Percentiles rank a stretch among this genome's conserved stretches.
Evolutionary conservation across 2,797 vertebrate genomes (phyloP).

Genomic region (Darevskia mixta): DNA sequence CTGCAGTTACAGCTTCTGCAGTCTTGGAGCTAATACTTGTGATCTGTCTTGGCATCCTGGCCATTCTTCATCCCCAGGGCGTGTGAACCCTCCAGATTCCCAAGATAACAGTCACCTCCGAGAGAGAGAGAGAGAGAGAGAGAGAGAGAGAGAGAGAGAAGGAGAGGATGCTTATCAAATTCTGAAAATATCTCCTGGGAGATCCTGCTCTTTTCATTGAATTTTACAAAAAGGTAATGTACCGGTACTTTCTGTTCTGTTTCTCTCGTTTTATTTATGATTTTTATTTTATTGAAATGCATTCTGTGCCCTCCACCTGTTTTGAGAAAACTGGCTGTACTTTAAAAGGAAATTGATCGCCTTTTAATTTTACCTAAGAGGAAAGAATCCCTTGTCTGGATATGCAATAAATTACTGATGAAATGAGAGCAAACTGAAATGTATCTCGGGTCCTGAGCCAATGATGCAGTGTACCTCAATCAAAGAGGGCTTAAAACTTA

Average conservation of each 20-base stretch:
- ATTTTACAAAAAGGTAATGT: slow-evolving; percentile 66
- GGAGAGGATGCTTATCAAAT: background rate
- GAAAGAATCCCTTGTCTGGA: background rate
- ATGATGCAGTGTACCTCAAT: background rate
- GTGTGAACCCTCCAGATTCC: background rate
- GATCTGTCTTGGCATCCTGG: slow-evolving; percentile 29
- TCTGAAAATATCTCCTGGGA: slow-evolving; percentile 36
- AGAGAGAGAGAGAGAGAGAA: background rate
- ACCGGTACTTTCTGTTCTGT: slow-evolving; percentile 2
- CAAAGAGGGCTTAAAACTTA: slow-evolving; percentile 61
- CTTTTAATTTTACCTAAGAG: background rate
- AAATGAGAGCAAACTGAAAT: slow-evolving; percentile 38
- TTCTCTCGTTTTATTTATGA: slow-evolving; percentile 25
- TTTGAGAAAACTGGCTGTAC: background rate
- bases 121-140: background rate
- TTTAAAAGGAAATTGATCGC: background rate
- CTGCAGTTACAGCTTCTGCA: slow-evolving; percentile 59
- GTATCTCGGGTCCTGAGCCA: slow-evolving; percentile 28
- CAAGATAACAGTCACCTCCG: slow-evolving; percentile 13
- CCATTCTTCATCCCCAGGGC: background rate
- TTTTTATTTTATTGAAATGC: slow-evolving; percentile 6
- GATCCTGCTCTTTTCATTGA: slow-evolving; percentile 12
- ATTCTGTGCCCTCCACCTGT: background rate
- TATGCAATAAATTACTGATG: background rate
- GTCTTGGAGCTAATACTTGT: slow-evolving; percentile 12